Base-by-base conservation (phyloP, 2,888 invertebrate genomes). In the Hypena proboscidalis region DNA sequence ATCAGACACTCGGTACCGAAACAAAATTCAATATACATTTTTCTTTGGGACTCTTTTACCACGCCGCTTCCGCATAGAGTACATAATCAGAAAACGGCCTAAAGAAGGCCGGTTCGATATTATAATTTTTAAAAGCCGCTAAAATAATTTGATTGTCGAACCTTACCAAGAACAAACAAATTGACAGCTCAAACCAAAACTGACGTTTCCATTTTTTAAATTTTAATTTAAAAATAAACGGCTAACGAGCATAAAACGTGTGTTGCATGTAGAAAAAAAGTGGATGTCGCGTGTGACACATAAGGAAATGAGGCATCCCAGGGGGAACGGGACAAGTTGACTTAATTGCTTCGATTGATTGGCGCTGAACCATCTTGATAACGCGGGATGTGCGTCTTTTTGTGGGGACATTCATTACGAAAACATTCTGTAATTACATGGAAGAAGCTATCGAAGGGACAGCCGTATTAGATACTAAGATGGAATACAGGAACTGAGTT, bases 331-430 rank as follows among this genome's bases (percentile, higher is more conserved):
- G 57, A 62, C 53, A 41, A 44, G 54, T 45, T 33, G 32, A 42
- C 57, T 65, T 74, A 66, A 73, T 74, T 74, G 67, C 70, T 27
- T 37, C 42, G 68, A 70, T 66, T 69, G 74, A 73, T 73, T 67
- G 54, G 53, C 65, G 63, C 64, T 48, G 41, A 51, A 46, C 49
- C 44, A 46, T 58, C 48, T 44, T 48, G 70, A 70, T 68, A 56
- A 55, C 43, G 45, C 15, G 9, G 46, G 10, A 39, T 48, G 44
- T 42, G 34, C 30, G 23, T 44, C 52, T 55, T 55, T 53, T 58
- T 60, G 25, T 54, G 29, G 14, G 11, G 35, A 53, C 52, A 41
- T 57, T 51, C 21, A 61, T 60, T 51, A 60, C 39, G 51, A 54
- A 33, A 23, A 53, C 61, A 44, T 60, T 46, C 34, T 36, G 22